Conservation (phyloP, 2,113 vertebrate genomes). For the Bufo bufo region DNA sequence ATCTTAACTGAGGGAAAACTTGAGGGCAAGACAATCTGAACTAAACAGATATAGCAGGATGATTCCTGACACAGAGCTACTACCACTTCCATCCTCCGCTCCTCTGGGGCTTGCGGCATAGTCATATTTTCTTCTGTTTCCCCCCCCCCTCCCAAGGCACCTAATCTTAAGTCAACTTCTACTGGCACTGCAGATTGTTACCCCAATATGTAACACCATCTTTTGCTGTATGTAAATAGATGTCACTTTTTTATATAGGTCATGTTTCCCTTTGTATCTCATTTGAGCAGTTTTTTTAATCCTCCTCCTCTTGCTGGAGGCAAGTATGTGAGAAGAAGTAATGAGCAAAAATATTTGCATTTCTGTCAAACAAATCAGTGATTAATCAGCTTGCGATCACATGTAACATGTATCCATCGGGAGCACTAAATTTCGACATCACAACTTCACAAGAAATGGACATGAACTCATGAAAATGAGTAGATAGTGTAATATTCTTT, state of each 20-base stretch:
- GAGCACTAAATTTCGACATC: not conserved
- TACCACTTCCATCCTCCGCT: no score
- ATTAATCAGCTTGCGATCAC: not conserved
- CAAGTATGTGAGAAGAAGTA: slow-evolving; percentile 32
- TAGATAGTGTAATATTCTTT: no score
- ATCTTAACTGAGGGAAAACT: no score
- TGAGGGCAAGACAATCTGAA: no score
- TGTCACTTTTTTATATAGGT: slow-evolving; percentile 1
- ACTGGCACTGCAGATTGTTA: no score
- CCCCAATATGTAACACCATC: not conserved
- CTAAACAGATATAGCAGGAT: no score
- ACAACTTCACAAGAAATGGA: not conserved
- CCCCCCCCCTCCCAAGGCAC: no score
- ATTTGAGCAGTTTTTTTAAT: not conserved
- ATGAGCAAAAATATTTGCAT: slow-evolving; percentile 35
- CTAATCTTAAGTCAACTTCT: no score
- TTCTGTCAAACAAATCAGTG: slow-evolving; percentile 7
- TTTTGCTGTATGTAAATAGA: not conserved
- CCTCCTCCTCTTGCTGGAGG: not conserved
- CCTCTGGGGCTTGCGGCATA: no score
- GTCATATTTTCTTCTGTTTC: no score
- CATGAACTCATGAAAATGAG: not conserved
- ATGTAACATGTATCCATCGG: not conserved
- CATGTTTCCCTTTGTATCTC: not conserved
- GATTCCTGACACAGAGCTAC: no score